phyloP scores from a whole-genome alignment of 2,888 invertebrate species.

The Cantharis rufa region DNA sequence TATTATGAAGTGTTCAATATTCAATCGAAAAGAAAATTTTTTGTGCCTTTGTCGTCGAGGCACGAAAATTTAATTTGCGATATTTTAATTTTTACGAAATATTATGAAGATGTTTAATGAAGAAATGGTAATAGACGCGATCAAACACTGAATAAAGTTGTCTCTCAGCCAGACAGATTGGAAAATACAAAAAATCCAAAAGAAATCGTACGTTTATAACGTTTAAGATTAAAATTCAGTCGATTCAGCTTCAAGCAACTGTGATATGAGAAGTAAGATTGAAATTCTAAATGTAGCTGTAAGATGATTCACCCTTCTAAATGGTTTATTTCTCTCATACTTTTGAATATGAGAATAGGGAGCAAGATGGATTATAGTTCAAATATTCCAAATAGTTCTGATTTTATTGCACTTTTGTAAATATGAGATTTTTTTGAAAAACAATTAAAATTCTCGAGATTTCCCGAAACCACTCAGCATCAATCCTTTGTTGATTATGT shows the following conservation, averaged over 20 bases:
- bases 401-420: conserved; percentile 28
- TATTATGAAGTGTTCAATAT: neutral
- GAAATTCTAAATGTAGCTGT: conserved; percentile 31
- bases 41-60: neutral
- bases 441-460: neutral
- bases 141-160: neutral
- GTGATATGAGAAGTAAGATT: conserved; percentile 29
- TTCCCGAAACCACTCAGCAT: neutral
- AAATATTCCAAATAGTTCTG: conserved; percentile 3
- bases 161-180: neutral
- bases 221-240: conserved; percentile 5
- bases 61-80: neutral
- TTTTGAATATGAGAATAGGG: conserved; percentile 7
- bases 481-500: neutral
- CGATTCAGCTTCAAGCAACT: conserved; percentile 20
- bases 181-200: neutral
- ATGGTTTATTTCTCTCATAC: conserved; percentile 22
- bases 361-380: conserved; percentile 22
- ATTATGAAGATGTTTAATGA: neutral
- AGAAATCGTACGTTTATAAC: neutral
- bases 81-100: neutral
- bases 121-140: neutral
- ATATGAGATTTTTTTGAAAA: neutral
- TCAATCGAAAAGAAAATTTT: neutral
- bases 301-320: conserved; percentile 17